Base-by-base conservation (phyloP, 2,888 invertebrate genomes). In the Andrena dorsata region DNA sequence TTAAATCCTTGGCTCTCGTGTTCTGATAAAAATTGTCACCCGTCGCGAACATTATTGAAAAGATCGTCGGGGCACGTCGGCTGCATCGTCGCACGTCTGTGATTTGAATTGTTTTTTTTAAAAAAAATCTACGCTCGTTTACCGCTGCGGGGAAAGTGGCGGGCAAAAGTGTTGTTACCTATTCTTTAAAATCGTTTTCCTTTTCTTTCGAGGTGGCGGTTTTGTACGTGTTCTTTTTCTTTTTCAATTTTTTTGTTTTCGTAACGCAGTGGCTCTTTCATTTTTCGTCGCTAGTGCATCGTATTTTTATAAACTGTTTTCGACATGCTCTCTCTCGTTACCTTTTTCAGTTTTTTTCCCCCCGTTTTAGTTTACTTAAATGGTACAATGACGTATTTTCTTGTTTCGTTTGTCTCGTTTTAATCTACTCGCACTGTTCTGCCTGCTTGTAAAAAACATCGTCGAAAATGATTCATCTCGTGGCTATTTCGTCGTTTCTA, bases 361-460 rank as follows among this genome's bases (percentile, higher is more conserved):
- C 80, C 80, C 60, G 53, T 81, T 81, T 85, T 51, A 58, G 41
- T 70, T 79, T 60, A 63, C 81, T 87, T 86, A 85, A 88, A 84
- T 88, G 86, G 88, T 92, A 92, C 88, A 92, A 91, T 91, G 90
- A 91, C 89, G 75, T 80, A 60, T 66, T 78, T 66, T 76, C 66
- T 68, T 74, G 78, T 83, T 83, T 83, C 65, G 58, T 77, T 78
- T 58, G 70, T 81, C 73, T 83, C 72, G 83, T 82, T 87, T 88
- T 88, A 89, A 90, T 92, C 91, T 92, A 92, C 89, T 91, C 91
- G 91, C 91, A 91, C 91, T 92, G 85, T 88, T 92, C 91, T 91
- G 92, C 91, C 92, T 90, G 90, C 92, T 86, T 91, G 92, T 94
- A 94, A 93, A 94, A 94, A 94, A 93, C 93, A 92, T 93, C 90